Percentiles rank a stretch among this genome's conserved stretches.
These are phyloP conservation scores for Sarcophaga rosellei DNA, from an alignment of 2,888 invertebrate genomes.

Conservation along the genomic window DNA sequence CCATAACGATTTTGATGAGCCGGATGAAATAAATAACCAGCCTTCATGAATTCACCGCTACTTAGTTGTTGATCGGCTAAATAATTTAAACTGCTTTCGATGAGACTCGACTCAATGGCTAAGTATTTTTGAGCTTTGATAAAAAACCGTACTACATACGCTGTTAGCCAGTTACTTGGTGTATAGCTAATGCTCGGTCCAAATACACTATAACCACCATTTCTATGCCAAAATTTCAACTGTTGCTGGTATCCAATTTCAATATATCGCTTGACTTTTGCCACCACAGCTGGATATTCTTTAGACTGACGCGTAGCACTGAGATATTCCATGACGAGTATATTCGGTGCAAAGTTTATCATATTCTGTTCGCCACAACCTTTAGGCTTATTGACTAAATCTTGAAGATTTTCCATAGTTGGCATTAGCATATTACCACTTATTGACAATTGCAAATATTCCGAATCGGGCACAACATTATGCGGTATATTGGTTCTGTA, in stretches of 20 bases:
- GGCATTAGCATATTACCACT: conserved; percentile 32
- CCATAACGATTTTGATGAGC: conserved; percentile 85
- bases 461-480: conserved; percentile 88
- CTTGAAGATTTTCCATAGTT: conserved; percentile 32
- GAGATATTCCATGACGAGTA: conserved; percentile 69
- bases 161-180: conserved; percentile 90
- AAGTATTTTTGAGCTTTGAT: conserved; percentile 86
- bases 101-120: conserved; percentile 85
- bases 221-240: conserved; percentile 86
- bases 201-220: conserved; percentile 90
- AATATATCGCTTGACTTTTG: conserved; percentile 75
- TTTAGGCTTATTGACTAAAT: conserved; percentile 73
- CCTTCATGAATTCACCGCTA: conserved; percentile 90
- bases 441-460: conserved; percentile 85
- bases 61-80: conserved; percentile 85
- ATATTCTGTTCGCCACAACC: conserved; percentile 89
- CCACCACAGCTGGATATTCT: not conserved
- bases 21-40: conserved; percentile 83
- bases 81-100: conserved; percentile 87
- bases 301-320: conserved; percentile 78
- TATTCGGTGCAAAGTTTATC: conserved; percentile 80
- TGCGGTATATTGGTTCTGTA: conserved; percentile 83
- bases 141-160: conserved; percentile 90
- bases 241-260: conserved; percentile 88
- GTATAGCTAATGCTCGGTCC: conserved; percentile 83